Evolutionary conservation across 2,888 invertebrate species (phyloP), one percentile per base, ranked within the genome.

Genomic region (Nomada ferruginata): DNA sequence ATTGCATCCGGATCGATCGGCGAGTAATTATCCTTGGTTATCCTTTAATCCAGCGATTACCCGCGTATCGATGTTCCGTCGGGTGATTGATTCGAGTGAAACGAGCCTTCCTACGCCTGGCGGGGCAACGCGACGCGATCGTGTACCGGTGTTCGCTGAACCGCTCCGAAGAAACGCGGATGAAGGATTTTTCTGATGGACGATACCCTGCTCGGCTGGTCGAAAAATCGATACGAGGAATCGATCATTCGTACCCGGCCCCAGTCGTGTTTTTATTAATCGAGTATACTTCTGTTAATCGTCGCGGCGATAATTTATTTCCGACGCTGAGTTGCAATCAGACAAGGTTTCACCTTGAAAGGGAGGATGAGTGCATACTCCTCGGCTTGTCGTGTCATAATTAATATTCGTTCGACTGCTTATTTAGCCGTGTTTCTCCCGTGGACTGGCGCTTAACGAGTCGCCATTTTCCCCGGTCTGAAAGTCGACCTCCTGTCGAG

Each of bases 1-100:
- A 89, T 89, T 89, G 87, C 84, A 80, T 82, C 81, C 87, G 87
- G 86, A 89, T 89, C 86, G 88, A 80, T 79, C 78, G 82, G 70
- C 84, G 83, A 86, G 87, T 89, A 90, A 89, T 90, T 90, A 89
- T 84, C 89, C 79, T 81, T 72, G 86, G 89, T 86, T 86, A 90
- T 88, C 88, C 88, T 84, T 89, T 90, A 87, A 89, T 89, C 88
- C 86, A 66, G 73, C 85, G 87, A 85, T 89, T 87, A 87, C 83
- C 85, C 82, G 79, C 82, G 85, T 87, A 87, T 86, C 85, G 85
- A 84, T 85, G 85, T 83, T 86, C 86, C 76, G 82, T 82, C 84
- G 74, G 84, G 84, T 88, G 85, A 89, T 87, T 86, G 87, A 88
- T 88, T 89, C 85, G 83, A 76, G 77, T 71, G 77, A 77, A 82